Conservation (phyloP, 2,888 invertebrate genomes). For the Copidosoma aretas region DNA sequence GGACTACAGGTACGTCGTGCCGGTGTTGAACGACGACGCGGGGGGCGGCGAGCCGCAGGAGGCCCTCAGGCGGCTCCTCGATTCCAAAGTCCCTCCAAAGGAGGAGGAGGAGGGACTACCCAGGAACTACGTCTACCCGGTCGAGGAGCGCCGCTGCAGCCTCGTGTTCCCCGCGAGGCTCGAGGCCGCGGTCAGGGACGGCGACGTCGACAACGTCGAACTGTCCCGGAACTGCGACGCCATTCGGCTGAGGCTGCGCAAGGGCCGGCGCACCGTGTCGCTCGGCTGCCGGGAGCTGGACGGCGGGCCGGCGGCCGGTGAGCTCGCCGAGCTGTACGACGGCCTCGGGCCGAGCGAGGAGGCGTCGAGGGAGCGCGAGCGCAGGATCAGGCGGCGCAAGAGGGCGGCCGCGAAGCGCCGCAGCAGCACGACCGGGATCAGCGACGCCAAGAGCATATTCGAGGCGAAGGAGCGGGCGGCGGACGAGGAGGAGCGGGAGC, state of each 20-base stretch:
- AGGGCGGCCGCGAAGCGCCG: conserved; percentile 69
- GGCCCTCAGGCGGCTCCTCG: conserved; percentile 69
- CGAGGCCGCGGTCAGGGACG: conserved; percentile 78
- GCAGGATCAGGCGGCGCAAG: conserved; percentile 67
- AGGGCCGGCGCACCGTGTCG: conserved; percentile 75
- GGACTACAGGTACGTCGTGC: conserved; percentile 78
- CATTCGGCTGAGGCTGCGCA: conserved; percentile 74
- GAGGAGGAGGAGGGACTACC: conserved; percentile 65
- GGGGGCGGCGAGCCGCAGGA: conserved; percentile 73
- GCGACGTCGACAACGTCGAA: conserved; percentile 79
- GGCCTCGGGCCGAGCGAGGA: conserved; percentile 76
- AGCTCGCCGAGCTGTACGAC: conserved; percentile 68
- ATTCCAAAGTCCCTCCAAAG: conserved; percentile 63
- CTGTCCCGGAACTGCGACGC: conserved; percentile 79
- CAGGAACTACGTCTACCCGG: conserved; percentile 76
- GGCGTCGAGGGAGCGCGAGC: conserved; percentile 67
- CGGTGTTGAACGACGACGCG: conserved; percentile 74
- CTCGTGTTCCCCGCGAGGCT: conserved; percentile 77
- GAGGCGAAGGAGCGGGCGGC: conserved; percentile 78
- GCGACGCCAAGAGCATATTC: conserved; percentile 74
- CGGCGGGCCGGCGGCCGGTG: too few species aligned
- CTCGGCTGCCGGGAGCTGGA: conserved; percentile 72
- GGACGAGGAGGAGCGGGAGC: conserved; percentile 69
- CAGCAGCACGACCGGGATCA: conserved; percentile 67
- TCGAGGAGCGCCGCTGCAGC: conserved; percentile 76